A percentile compares a stretch with the other conserved stretches of the same genome.
phyloP scores from a whole-genome alignment of 2,113 vertebrate species.

The Ictalurus punctatus region DNA sequence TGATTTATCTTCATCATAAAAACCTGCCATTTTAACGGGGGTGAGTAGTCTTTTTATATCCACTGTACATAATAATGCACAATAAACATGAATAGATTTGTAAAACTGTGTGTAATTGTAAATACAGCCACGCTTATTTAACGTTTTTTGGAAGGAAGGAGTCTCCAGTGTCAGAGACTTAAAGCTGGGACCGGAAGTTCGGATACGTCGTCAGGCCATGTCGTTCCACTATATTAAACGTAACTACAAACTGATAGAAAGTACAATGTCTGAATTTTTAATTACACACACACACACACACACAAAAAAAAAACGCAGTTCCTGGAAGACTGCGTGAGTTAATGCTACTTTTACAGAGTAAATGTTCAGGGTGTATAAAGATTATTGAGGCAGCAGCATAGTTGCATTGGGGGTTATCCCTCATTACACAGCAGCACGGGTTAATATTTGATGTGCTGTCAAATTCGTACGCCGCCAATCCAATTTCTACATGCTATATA shows the following conservation, averaged over 20 bases:
- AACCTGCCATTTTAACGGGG: too few species aligned
- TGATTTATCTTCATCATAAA: too few species aligned
- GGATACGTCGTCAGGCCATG: too few species aligned
- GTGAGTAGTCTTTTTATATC: too few species aligned
- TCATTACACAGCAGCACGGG: background rate
- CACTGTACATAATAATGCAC: too few species aligned
- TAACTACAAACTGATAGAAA: too few species aligned
- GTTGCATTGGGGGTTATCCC: background rate
- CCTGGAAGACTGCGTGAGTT: background rate
- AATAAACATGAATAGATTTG: background rate
- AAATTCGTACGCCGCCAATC: background rate
- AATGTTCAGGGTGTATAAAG: background rate
- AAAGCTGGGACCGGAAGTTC: too few species aligned
- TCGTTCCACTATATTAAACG: too few species aligned
- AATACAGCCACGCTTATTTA: background rate
- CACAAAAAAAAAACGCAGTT: too few species aligned
- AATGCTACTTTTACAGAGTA: background rate
- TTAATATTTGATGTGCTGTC: background rate
- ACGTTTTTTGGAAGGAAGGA: too few species aligned
- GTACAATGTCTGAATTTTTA: background rate
- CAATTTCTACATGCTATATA: constrained; percentile 5
- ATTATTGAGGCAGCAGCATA: background rate
- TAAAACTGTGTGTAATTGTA: background rate
- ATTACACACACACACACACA: too few species aligned
- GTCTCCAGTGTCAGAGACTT: too few species aligned